Base-by-base conservation (phyloP, 2,888 invertebrate genomes). In the Branchipolynoe longqiensis region DNA sequence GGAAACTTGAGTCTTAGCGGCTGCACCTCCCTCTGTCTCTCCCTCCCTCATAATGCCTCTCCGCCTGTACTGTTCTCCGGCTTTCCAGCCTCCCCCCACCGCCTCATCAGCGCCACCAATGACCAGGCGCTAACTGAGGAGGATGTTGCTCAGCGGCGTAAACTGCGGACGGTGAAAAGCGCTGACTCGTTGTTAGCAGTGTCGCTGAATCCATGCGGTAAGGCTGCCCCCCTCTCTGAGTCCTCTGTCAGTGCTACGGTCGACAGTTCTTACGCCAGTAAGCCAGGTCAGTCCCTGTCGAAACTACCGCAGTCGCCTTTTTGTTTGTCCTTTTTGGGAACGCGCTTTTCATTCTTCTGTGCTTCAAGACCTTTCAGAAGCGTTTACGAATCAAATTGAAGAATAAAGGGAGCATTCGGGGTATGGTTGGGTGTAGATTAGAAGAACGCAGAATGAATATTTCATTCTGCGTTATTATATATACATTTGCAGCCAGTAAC, bases 121-220 rank as follows among this genome's bases (percentile, higher is more conserved):
- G 83, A 83, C 25, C 38, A 59, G 64, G 62, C 64, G n/a, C 28
- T 83, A 28, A 83, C 83, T n/a, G 83, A 64, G 64, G 83, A 83
- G 0, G 83, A 83, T 36, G n/a, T 83, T 28, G 83, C 83, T 64
- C 59, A 58, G 58, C 59, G 84, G 31, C 74, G 84, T 18, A 48
- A 78, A 84, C 59, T 84, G 28, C 33, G 84, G 14, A 56, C 84
- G 25, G 84, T 84, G 28, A 84, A 84, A 59, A 84, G 84, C 58
- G 84, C 84, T n/a, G 84, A 84, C 78, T 84, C 84, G 14, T 59
- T 84, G 38, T 48, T 84, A 28, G 69, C 84, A 1, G 58, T 58
- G 64, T 41, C 84, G 18, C 36, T 73, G 28, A 54, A 38, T 25
- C 54, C 36, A 0, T 36, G 36, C 36, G 62, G 84, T 74, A 54